phyloP scores from a whole-genome alignment of 1,140 invertebrate genomes.

The Caenorhabditis tropicalis region DNA sequence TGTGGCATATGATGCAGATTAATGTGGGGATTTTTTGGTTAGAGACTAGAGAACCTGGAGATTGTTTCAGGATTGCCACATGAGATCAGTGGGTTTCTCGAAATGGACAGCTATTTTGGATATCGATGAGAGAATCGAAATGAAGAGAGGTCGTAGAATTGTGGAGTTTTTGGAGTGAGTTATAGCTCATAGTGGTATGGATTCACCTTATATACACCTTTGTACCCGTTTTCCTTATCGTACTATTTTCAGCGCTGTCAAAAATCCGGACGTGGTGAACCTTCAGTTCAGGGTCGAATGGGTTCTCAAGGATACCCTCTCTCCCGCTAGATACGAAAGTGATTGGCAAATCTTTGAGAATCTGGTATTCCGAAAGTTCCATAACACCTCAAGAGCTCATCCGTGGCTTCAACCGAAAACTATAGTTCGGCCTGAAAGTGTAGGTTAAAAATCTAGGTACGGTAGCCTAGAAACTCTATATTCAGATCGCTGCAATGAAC shows the following conservation, averaged over 20 bases:
- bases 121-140: slow-evolving; percentile 20
- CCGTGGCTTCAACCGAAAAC: neutral
- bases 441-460: neutral
- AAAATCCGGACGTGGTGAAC: neutral
- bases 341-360: neutral
- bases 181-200: too few species aligned
- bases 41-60: too few species aligned
- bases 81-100: neutral
- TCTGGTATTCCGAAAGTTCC: neutral
- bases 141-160: neutral
- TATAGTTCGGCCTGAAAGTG: neutral
- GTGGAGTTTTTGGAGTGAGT: neutral
- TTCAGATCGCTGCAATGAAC: neutral
- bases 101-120: slow-evolving; percentile 12
- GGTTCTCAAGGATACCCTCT: neutral
- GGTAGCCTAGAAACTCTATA: too few species aligned
- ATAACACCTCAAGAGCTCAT: neutral
- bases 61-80: neutral
- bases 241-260: neutral
- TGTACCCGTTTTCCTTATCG: too few species aligned
- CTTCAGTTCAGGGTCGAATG: neutral
- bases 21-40: slow-evolving; percentile 3
- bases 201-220: too few species aligned
- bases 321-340: neutral
- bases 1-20: slow-evolving; percentile 27